Base-by-base conservation (phyloP, 2,113 vertebrate species). In the Nothobranchius furzeri region DNA sequence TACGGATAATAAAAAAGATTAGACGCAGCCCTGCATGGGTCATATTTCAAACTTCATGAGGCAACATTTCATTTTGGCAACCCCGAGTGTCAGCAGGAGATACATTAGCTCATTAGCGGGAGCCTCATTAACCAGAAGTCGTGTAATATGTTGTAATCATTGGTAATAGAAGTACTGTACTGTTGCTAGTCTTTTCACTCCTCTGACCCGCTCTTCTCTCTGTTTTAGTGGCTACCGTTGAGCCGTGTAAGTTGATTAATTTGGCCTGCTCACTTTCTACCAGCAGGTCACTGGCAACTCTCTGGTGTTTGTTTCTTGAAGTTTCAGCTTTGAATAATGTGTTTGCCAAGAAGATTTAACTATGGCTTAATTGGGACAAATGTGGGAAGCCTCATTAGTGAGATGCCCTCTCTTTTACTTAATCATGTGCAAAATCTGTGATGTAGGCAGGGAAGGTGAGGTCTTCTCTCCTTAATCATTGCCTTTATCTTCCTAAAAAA, bases 81-180 rank as follows among this genome's bases (percentile, higher is more conserved):
- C 62, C 17, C 63, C 0, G 59, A 62, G 68, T 24, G 68, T 81
- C 83, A 75, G 81, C 65, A 40, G 60, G 78, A 78, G 79, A 85
- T 80, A 75, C 79, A 85, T 86, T 70, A 77, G 76, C 76, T 83
- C 78, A 66, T 86, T 86, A 88, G 81, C 6, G 62, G 35, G 47
- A 64, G 46, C 49, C 75, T 75, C 81, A 73, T 81, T 85, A 81
- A 76, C 65, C 36, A 57, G 46, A 55, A 76, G 76, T 81, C 70
- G 64, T 52, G 75, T 76, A 72, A 84, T 6, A 40, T 51, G 64
- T 54, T 45, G 11, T 77, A 68, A 78, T 87, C 64, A 79, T 47
- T 3, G 30, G 54, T 49, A 59, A 69, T 64, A 68, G 59, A 55
- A 66, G 62, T 46, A 48, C 48, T 40, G 53, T 67, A 36, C 74